These are phyloP conservation scores for Pygoscelis adeliae DNA, from an alignment of 2,113 vertebrate genomes.

Conservation along the genomic window DNA sequence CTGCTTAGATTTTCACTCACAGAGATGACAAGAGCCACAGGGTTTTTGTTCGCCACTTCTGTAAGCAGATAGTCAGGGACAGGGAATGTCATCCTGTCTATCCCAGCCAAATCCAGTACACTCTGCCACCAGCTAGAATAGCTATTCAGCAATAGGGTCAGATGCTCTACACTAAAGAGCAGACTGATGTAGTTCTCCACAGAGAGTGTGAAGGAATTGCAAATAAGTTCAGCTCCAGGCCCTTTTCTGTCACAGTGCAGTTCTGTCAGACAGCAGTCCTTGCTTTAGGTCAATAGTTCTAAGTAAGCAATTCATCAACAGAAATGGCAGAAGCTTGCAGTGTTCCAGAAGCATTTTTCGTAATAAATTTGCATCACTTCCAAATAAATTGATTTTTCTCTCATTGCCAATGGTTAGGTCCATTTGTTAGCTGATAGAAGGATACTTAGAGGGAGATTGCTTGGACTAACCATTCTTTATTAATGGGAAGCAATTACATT, in stretches of 20 bases:
- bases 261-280: background rate
- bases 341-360: conserved; percentile 1
- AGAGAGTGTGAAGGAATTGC: background rate
- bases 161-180: background rate
- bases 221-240: background rate
- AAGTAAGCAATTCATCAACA: background rate
- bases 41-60: background rate
- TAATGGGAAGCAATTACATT: background rate
- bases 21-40: background rate
- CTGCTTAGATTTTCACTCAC: background rate
- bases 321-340: background rate
- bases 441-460: background rate
- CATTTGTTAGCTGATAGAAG: conserved; percentile 1
- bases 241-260: background rate
- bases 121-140: background rate
- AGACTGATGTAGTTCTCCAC: background rate
- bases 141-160: background rate
- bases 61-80: background rate
- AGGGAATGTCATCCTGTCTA: background rate
- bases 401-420: background rate
- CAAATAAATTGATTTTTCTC: conserved; percentile 37
- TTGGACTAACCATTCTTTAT: background rate
- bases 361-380: conserved; percentile 15
- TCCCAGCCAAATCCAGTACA: background rate
- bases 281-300: background rate